Base-by-base conservation (phyloP, 2,113 vertebrate species). In the Suricata suricatta region DNA sequence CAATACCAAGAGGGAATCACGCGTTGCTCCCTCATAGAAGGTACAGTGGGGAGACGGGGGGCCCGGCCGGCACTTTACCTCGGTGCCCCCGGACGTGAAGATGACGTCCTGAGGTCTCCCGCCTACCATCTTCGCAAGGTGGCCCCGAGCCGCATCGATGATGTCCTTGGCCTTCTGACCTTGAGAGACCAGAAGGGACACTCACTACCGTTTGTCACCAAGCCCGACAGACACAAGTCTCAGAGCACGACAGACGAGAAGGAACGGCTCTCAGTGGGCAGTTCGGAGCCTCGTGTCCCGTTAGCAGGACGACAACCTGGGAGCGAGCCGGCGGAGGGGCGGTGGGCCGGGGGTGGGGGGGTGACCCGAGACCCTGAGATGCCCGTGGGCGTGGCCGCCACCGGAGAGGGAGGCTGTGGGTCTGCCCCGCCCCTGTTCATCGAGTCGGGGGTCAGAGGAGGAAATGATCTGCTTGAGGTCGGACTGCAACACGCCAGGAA, bases 11-110 rank as follows among this genome's bases (percentile, higher is more conserved):
- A 60, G 3, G 74, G 31, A 47, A 7, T 5, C 66, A 38, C 9
- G 13, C 35, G 35, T 41, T n/a, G 0, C 2, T 7, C 50, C n/a
- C 4, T 7, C 41, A 29, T 5, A 4, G 11, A 8, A 9, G 4
- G 57, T 8, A 4, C 6, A 31, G 21, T 0, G 21, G 15, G 9
- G 23, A n/a, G 63, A 17, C 16, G 0, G 11, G 0, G 7, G 68
- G 63, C 2, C 38, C 11, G n/a, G 11, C 17, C 16, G 57, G 14
- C 17, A n/a, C 57, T 79, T 98, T 97, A 99, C 99, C 99, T 99
- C 99, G 0, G 99, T 99, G 97, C 99, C 99, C 27, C 99, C 99
- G 0, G 99, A 99, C 4, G 99, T 99, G 95, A 99, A 99, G 98
- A 99, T 33, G 0, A 99, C 99, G 96, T 99, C 99, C 33, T 99